Evolutionary conservation across 2,797 vertebrate genomes (phyloP), one percentile per base, ranked within the genome.

Genomic region (Poecilia velifera): DNA sequence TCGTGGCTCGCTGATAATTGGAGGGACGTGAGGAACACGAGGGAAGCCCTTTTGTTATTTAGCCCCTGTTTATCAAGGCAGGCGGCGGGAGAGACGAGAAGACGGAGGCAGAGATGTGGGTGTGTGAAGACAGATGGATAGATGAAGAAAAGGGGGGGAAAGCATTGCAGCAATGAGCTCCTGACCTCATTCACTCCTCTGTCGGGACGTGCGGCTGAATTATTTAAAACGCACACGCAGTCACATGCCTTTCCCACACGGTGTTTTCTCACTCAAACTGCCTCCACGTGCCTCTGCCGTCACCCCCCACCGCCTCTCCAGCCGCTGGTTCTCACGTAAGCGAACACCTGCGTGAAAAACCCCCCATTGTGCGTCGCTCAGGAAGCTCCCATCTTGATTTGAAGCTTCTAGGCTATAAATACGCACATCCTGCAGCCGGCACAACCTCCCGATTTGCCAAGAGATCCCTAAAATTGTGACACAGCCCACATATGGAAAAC

Each of bases 131-230:
- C 74, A 78, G 73, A 74, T 73, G 47, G 72, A 25, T 55, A 8
- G 51, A 57, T 74, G 49, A 55, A 62, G 36, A 28, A 43, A 79
- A 41, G 41, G 85, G 82, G 76, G 79, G 87, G 86, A 25, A 68
- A 89, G 88, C 74, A 81, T 84, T 84, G 87, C 89, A 91, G 93
- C 91, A 88, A 89, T 91, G 92, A 94, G 94, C 91, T 91, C 86
- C 91, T 94, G 91, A 93, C 94, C 92, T 94, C 86, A 88, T 94
- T 95, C 93, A 89, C 87, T 94, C 93, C 92, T 94, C 93, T 89
- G 92, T 93, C 91, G 89, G 91, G 93, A 91, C 88, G 85, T 31
- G 76, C 79, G 87, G 89, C 84, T 95, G 92, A 93, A 95, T 96
- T 92, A 96, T 96, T 95, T 83, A 95, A 59, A 89, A 91, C 88